These are phyloP conservation scores for Calosoma granatense DNA, from an alignment of 1,140 invertebrate genomes.

Conservation along the genomic window DNA sequence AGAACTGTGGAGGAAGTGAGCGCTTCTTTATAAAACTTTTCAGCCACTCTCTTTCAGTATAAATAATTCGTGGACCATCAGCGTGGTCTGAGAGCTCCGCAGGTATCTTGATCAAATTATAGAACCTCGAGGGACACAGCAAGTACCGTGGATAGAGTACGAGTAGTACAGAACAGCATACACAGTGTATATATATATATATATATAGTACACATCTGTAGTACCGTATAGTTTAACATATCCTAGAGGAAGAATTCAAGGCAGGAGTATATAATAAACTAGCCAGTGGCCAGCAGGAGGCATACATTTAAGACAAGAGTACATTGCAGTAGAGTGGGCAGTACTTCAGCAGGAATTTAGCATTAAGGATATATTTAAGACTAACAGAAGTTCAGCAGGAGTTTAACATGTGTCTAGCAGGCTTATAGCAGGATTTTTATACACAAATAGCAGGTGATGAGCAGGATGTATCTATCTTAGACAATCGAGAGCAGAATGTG, in stretches of 20 bases:
- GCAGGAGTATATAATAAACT: no score
- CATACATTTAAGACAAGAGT: neutral
- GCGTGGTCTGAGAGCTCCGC: conserved; percentile 15
- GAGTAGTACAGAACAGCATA: neutral
- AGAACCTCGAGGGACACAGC: conserved; percentile 17
- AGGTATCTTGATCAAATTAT: conserved; percentile 21
- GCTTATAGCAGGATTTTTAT: no score
- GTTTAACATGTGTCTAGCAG: no score
- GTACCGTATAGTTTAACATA: neutral
- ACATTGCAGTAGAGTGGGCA: no score
- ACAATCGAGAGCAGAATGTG: no score
- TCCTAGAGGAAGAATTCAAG: neutral
- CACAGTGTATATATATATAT: neutral
- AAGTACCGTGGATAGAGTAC: neutral
- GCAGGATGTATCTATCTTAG: no score
- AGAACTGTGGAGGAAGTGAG: conserved; percentile 2
- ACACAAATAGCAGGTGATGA: no score
- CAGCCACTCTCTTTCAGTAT: conserved; percentile 19
- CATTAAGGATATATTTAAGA: no score
- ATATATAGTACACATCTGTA: neutral
- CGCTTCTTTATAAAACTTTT: conserved; percentile 19
- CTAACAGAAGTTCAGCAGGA: no score
- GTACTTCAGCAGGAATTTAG: no score
- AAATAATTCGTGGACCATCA: conserved; percentile 21
- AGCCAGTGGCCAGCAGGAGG: neutral